Percentiles rank a stretch among this genome's conserved stretches.
These are phyloP conservation scores for Agrochola lychnidis DNA, from an alignment of 2,888 invertebrate genomes.

Conservation along the genomic window DNA sequence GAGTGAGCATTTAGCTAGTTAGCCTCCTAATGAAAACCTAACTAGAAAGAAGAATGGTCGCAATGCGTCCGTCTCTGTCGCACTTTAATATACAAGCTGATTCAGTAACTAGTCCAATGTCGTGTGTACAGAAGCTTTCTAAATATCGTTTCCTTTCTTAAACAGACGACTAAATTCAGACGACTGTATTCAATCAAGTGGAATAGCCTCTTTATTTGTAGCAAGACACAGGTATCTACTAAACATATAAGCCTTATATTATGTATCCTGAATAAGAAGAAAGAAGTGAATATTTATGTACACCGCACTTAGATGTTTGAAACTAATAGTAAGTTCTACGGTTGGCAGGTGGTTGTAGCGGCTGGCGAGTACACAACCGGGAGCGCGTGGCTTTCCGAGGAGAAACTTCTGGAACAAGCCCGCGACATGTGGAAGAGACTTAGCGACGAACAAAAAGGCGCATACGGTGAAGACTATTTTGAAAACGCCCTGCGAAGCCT, in stretches of 20 bases:
- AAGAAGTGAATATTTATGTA: slow-evolving; percentile 3
- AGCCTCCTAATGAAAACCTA: neutral
- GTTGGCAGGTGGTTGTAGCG: slow-evolving; percentile 92
- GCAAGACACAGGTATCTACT: neutral
- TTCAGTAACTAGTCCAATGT: neutral
- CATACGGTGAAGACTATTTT: slow-evolving; percentile 96
- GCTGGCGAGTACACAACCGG: slow-evolving; percentile 96
- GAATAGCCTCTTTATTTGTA: neutral
- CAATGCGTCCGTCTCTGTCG: neutral
- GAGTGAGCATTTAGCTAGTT: neutral
- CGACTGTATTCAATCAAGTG: neutral
- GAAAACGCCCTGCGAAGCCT: slow-evolving; percentile 94
- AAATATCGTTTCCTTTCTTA: neutral
- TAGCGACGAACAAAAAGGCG: slow-evolving; percentile 94
- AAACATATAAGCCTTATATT: neutral
- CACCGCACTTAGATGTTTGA: slow-evolving; percentile 1
- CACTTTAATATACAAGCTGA: neutral
- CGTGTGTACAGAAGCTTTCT: neutral
- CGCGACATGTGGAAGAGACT: slow-evolving; percentile 96
- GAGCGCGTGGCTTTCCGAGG: slow-evolving; percentile 94
- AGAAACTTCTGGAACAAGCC: slow-evolving; percentile 92
- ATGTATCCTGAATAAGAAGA: neutral
- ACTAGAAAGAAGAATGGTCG: neutral
- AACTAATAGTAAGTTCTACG: slow-evolving; percentile 31
- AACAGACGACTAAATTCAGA: neutral